A percentile compares a stretch with the other conserved stretches of the same genome.
phyloP scores from a whole-genome alignment of 2,888 invertebrate genomes.

The Melanchra persicariae region DNA sequence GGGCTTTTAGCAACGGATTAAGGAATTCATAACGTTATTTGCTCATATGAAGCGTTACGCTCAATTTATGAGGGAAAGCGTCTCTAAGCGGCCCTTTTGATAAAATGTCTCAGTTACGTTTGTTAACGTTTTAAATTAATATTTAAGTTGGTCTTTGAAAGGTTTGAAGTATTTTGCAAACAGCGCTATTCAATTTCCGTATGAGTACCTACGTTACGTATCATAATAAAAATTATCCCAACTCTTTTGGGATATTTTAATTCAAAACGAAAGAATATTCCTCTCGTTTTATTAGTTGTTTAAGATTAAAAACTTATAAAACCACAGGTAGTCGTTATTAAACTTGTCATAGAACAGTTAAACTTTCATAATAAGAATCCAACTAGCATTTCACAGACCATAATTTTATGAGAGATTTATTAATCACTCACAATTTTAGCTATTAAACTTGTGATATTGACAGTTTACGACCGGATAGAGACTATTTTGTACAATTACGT shows the following conservation, averaged over 20 bases:
- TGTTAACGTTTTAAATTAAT: constrained; percentile 31
- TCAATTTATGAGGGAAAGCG: constrained; percentile 46
- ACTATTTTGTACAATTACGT: constrained; percentile 35
- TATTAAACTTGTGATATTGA: constrained; percentile 20
- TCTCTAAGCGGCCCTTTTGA: constrained; percentile 27
- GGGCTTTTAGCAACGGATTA: constrained; percentile 69
- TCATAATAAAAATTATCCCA: not conserved
- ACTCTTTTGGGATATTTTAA: not conserved
- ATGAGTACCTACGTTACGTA: not conserved
- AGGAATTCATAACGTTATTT: constrained; percentile 56
- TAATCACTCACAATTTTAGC: not conserved
- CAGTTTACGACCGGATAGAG: constrained; percentile 21
- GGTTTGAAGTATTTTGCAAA: constrained; percentile 28
- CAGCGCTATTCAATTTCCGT: not conserved
- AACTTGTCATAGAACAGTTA: not conserved
- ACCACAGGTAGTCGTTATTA: not conserved
- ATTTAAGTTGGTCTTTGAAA: constrained; percentile 24
- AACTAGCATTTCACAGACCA: constrained; percentile 12
- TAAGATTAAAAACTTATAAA: constrained; percentile 7
- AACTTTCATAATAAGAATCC: constrained; percentile 19
- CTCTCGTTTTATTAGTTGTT: not conserved
- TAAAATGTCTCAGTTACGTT: constrained; percentile 23
- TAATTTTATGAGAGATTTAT: constrained; percentile 17
- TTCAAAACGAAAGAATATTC: not conserved
- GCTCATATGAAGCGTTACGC: constrained; percentile 28